Percentiles rank a stretch among this genome's conserved stretches.
phyloP scores from a whole-genome alignment of 2,113 vertebrate species.

The Pollachius pollachius region DNA sequence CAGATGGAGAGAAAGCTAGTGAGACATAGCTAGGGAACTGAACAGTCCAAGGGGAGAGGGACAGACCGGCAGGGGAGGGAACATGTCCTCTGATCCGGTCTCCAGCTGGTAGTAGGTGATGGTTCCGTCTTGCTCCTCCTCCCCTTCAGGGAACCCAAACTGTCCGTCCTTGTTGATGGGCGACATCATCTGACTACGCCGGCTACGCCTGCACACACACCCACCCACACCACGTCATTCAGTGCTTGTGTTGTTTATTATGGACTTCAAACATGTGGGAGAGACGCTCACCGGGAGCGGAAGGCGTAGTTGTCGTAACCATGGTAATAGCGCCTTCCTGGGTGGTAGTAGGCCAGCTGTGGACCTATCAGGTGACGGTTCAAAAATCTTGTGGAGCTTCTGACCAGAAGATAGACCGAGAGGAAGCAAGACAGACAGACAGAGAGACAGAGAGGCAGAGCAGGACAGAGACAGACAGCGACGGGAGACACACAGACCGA shows the following conservation, averaged over 20 bases:
- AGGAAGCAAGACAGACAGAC: not conserved
- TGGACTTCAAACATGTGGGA: too few relatives aligned
- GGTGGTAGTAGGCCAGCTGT: constrained; percentile 63
- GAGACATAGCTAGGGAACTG: not conserved
- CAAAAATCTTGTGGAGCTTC: constrained; percentile 60
- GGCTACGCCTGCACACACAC: constrained; percentile 10
- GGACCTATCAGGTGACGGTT: constrained; percentile 69
- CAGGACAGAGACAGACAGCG: too few relatives aligned
- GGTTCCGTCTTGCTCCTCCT: constrained; percentile 40
- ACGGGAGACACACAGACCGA: too few relatives aligned
- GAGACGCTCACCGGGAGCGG: constrained; percentile 50
- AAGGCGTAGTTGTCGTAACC: constrained; percentile 62
- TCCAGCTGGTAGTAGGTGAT: constrained; percentile 58
- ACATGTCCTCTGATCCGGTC: not conserved
- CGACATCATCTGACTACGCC: constrained; percentile 38
- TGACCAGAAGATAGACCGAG: constrained; percentile 24
- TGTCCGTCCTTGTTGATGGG: not conserved
- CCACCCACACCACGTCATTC: constrained; percentile 2
- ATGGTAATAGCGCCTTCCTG: constrained; percentile 57
- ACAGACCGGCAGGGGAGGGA: constrained; percentile 41
- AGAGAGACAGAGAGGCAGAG: not conserved
- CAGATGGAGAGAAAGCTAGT: not conserved
- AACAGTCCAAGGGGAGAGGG: not conserved
- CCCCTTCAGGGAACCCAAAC: constrained; percentile 33
- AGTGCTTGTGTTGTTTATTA: too few relatives aligned